Conservation (phyloP, 2,113 vertebrate genomes). For the Syngnathus scovelli region DNA sequence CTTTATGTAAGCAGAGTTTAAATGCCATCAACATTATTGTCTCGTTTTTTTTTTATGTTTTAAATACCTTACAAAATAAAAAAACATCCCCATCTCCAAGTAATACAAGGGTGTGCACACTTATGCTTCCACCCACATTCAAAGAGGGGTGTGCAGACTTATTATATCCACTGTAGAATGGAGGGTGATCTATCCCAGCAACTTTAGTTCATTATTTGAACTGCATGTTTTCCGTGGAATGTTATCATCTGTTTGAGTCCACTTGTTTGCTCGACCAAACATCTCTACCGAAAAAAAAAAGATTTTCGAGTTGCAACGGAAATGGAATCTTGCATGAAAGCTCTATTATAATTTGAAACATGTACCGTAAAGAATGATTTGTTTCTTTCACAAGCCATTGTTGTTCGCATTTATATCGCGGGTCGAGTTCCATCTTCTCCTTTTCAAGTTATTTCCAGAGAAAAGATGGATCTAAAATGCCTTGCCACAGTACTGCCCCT, state of each 20-base stretch:
- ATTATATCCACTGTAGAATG: too few relatives aligned
- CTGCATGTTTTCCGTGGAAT: too few relatives aligned
- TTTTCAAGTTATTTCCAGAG: slow-evolving; percentile 18
- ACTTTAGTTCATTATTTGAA: too few relatives aligned
- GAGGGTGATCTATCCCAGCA: too few relatives aligned
- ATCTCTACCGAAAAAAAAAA: neutral
- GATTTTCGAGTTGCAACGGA: neutral
- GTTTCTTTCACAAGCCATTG: neutral
- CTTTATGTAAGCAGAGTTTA: neutral
- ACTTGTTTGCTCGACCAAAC: neutral
- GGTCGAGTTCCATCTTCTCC: neutral
- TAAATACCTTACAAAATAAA: neutral
- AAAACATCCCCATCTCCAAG: too few relatives aligned
- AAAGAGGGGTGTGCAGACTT: too few relatives aligned
- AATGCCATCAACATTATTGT: neutral
- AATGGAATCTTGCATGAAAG: neutral
- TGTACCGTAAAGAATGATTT: neutral
- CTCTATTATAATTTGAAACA: neutral
- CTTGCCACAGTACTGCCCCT: slow-evolving; percentile 14
- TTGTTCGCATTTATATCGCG: neutral
- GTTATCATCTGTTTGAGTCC: neutral
- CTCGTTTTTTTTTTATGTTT: neutral
- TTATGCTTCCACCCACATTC: too few relatives aligned
- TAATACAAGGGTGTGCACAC: too few relatives aligned
- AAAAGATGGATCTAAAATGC: slow-evolving; percentile 23